Base-by-base conservation (phyloP, 1,140 invertebrate genomes). In the Hypsibius dujardini region DNA sequence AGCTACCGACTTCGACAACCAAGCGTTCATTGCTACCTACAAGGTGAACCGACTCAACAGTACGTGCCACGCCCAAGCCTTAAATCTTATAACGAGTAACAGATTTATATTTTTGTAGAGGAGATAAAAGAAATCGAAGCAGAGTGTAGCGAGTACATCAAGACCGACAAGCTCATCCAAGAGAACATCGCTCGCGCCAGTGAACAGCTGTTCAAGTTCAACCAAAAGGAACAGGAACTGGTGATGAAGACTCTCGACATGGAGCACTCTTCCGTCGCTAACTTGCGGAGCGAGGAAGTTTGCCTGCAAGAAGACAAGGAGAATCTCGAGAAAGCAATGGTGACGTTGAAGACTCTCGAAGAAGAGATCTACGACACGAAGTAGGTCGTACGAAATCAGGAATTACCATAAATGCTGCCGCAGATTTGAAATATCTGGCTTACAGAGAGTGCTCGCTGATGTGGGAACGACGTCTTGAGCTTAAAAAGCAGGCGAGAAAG, bases 171-270 rank as follows among this genome's bases (percentile, higher is more conserved):
- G 62, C 12, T 15, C 12, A 67, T 67, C 62, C 62, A 42, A 42
- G 62, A 67, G 42, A 67, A 67, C 42, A 67, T 67, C 42, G 62
- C 62, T 12, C 62, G 62, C 12, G 62, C 62, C 42, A 67, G 62
- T 42, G 12, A 67, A 3, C 62, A 67, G 62, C 42, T 67, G 12
- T 67, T 15, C 42, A 12, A 45, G 62, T 67, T 67, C 42, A 67
- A 67, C 42, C 12, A 67, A 42, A 12, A 67, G 45, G 62, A 67
- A 42, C 12, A 67, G 42, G 62, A 67, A 42, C 12, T 45, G 12
- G 62, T 67, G 12, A 67, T 67, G 62, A 67, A 67, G 62, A 42
- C 62, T 15, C 62, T 67, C 12, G 62, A 67, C 45, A 45, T 45
- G 62, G 62, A 67, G 42, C 62, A 67, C 42, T 12, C 62, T 3